phyloP scores from a whole-genome alignment of 2,113 vertebrate species.

The Cephalopholis sonnerati region DNA sequence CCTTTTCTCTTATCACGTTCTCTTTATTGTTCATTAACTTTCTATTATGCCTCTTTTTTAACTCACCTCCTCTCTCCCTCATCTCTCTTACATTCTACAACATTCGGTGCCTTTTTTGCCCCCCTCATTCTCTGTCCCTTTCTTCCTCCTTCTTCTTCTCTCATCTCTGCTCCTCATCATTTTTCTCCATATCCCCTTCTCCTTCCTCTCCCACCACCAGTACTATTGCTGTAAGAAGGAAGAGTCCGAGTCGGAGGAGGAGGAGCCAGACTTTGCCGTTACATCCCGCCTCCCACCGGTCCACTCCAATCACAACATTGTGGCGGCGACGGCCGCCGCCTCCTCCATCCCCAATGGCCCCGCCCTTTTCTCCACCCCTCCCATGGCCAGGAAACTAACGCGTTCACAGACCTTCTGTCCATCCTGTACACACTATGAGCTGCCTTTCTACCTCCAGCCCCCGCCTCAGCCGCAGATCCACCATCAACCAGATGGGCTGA shows the following conservation, averaged over 20 bases:
- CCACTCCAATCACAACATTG: constrained; percentile 92
- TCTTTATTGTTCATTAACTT: not conserved
- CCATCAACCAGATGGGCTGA: constrained; percentile 84
- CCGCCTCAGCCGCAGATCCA: constrained; percentile 85
- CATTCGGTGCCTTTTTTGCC: not conserved
- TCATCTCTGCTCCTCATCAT: not conserved
- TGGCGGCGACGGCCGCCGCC: constrained; percentile 84
- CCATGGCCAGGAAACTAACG: constrained; percentile 86
- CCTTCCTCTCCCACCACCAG: constrained; percentile 74
- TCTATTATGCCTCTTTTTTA: not conserved
- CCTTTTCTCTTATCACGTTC: not conserved
- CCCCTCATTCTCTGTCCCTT: not conserved
- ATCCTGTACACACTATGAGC: constrained; percentile 89
- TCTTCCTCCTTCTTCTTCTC: not conserved
- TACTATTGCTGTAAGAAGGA: constrained; percentile 98
- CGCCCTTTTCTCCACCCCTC: constrained; percentile 87
- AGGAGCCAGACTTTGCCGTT: constrained; percentile 96
- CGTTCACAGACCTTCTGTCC: constrained; percentile 90
- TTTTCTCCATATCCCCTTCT: not conserved
- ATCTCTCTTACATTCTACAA: not conserved
- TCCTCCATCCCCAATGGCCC: constrained; percentile 90
- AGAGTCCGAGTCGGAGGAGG: constrained; percentile 95
- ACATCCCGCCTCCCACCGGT: constrained; percentile 92
- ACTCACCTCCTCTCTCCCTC: not conserved
- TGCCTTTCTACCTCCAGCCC: constrained; percentile 94